These are phyloP conservation scores for Bucco capensis DNA, from an alignment of 2,113 vertebrate genomes.

Conservation along the genomic window DNA sequence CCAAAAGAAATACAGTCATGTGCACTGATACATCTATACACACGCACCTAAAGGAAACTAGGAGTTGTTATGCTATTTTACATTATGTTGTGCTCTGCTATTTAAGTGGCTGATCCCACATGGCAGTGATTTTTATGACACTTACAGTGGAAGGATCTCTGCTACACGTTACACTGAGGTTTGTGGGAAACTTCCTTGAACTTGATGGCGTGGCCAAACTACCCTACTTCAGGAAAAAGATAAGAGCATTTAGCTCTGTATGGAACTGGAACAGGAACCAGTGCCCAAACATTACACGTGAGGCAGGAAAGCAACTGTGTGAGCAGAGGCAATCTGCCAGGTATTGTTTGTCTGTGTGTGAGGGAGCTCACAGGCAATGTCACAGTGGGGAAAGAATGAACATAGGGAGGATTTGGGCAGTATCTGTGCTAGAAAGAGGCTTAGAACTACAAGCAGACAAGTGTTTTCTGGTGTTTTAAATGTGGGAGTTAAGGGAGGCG, in stretches of 20 bases:
- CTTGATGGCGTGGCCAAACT: background rate
- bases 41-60: accelerated
- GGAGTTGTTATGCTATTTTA: background rate
- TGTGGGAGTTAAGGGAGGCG: background rate
- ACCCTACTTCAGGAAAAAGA: background rate
- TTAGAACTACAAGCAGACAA: background rate
- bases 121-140: background rate
- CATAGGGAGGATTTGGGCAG: background rate
- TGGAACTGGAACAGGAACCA: background rate
- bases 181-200: background rate
- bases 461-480: background rate
- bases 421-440: background rate
- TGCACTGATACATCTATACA: background rate
- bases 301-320: background rate
- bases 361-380: background rate
- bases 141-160: background rate
- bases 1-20: background rate
- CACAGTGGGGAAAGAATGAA: background rate
- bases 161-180: background rate
- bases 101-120: background rate
- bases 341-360: background rate
- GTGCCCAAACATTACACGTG: accelerated
- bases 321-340: background rate
- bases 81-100: too few relatives aligned
- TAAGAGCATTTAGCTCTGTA: background rate